Base-by-base conservation (phyloP, 2,888 invertebrate species). In the Agriopis leucophaearia region DNA sequence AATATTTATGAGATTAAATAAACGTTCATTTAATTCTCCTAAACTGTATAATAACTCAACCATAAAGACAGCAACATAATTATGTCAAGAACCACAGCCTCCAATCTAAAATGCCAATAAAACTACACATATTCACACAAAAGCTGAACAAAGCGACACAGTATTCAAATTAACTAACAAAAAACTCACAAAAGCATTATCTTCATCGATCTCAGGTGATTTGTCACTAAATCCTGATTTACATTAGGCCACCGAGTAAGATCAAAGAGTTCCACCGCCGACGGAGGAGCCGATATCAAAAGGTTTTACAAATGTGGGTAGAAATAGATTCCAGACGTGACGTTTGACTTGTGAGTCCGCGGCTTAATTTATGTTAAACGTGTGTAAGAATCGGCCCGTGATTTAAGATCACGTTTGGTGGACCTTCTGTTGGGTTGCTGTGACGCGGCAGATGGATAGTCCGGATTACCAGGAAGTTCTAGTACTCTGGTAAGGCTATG, bases 141-240 rank as follows among this genome's bases (percentile, higher is more conserved):
- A 15, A 52, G 15, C 38, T 44, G 27, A 40, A 72, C 71, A 71
- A 69, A 73, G 65, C 61, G 52, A 63, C 69, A 59, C 72, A 68
- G 60, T 61, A 70, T 71, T 71, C 64, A 69, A 71, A 74, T 73
- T 59, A 64, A 60, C 64, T 10, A 65, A 59, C 64, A 64, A 67
- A 62, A 68, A 59, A 35, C 45, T 10, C 27, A 70, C 71, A 70
- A 70, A 71, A 66, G 73, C 70, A 75, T 75, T 73, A 71, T 66
- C 66, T 61, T 68, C 61, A 70, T 64, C 70, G 62, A 73, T 83
- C 75, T 76, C 70, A 78, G 78, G 81, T 79, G 81, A 88, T 90
- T 88, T 89, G 90, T 90, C 90, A 85, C 83, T 80, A 72, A 73
- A 65, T 70, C 76, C 64, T 71, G 84, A 88, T 88, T 88, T 86